phyloP scores from a whole-genome alignment of 2,797 vertebrate species.

The Alfaro cultratus region DNA sequence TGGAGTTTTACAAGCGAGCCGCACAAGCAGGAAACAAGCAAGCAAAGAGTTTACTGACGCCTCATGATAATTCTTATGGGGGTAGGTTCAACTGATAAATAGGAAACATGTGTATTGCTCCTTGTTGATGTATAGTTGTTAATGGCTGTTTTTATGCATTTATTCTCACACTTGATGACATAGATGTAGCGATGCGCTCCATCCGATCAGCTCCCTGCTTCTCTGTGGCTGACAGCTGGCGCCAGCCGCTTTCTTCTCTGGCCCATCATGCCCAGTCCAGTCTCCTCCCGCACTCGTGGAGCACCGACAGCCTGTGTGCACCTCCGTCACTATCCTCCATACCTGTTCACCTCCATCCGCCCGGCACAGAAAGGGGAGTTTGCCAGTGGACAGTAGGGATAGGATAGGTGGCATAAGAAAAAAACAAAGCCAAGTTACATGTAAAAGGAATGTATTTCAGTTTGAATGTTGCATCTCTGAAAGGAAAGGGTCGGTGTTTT shows the following conservation, averaged over 20 bases:
- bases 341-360: conserved; percentile 44
- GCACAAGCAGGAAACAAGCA: conserved; percentile 78
- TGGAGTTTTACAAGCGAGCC: conserved; percentile 81
- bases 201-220: conserved; percentile 80
- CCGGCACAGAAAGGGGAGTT: conserved; percentile 28
- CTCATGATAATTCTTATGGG: conserved; percentile 52
- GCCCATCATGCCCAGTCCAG: conserved; percentile 5
- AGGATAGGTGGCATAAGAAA: conserved; percentile 50
- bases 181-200: conserved; percentile 66
- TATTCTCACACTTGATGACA: conserved; percentile 9
- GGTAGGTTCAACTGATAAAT: conserved; percentile 20
- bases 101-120: background rate
- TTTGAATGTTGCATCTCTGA: conserved; percentile 18
- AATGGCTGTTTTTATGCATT: conserved; percentile 8
- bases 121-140: background rate
- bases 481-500: conserved; percentile 14
- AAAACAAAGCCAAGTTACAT: conserved; percentile 1
- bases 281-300: conserved; percentile 74
- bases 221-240: conserved; percentile 21
- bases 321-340: background rate
- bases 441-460: conserved; percentile 41
- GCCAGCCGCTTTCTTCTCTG: conserved; percentile 28
- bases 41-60: conserved; percentile 74
- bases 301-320: conserved; percentile 72
- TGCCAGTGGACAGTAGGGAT: conserved; percentile 80